Evolutionary conservation across 1,140 invertebrate species (phyloP).

Genomic region (roundworm (Caenorhabditis elegans)): DNA sequence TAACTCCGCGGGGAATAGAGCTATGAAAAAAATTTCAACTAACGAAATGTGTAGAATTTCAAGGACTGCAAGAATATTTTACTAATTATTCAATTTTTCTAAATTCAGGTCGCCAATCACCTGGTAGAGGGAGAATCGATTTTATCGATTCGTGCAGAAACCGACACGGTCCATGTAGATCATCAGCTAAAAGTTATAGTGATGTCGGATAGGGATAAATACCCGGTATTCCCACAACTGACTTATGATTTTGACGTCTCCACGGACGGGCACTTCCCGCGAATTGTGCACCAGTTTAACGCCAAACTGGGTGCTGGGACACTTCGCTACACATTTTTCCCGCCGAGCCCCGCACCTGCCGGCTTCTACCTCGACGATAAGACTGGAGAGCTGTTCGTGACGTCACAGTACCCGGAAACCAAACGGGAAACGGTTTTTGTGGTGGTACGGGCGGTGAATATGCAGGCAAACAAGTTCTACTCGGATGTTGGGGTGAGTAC

Average conservation of each 20-base stretch:
- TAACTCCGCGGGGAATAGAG: too few relatives aligned
- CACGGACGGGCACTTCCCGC: constrained; percentile 25
- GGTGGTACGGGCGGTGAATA: constrained; percentile 60
- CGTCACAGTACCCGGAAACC: constrained; percentile 36
- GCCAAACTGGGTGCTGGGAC: constrained; percentile 28
- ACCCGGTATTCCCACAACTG: constrained; percentile 61
- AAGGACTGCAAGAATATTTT: too few relatives aligned
- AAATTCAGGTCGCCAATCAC: constrained; percentile 22
- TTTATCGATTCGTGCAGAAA: constrained; percentile 36
- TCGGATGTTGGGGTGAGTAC: constrained; percentile 53
- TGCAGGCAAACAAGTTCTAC: constrained; percentile 53
- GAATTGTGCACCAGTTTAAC: constrained; percentile 33
- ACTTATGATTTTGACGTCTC: constrained; percentile 57
- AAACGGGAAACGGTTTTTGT: constrained; percentile 50
- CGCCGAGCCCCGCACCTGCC: not conserved
- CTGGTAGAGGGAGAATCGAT: not conserved
- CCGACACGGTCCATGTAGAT: constrained; percentile 34
- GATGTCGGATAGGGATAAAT: constrained; percentile 61
- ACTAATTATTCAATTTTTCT: not conserved
- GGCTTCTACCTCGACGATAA: constrained; percentile 40
- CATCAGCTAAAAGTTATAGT: constrained; percentile 53
- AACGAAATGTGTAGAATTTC: too few relatives aligned
- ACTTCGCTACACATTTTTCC: constrained; percentile 49
- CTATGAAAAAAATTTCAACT: too few relatives aligned
- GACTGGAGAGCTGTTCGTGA: constrained; percentile 52